Evolutionary conservation across 2,797 vertebrate genomes (phyloP), one percentile per base, ranked within the genome.

Genomic region (Anguilla anguilla): DNA sequence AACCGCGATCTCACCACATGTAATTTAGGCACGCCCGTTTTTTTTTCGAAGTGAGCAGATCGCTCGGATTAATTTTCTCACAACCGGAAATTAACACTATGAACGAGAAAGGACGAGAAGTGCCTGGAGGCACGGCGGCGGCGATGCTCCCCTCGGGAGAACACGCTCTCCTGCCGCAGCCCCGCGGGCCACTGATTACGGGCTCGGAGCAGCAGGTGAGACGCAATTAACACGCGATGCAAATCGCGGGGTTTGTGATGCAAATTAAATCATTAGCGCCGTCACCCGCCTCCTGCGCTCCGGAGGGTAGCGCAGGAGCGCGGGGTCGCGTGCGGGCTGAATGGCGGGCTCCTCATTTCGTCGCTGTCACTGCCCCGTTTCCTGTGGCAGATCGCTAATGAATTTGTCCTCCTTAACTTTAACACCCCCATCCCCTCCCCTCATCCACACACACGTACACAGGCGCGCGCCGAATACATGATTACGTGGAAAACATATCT

Each of bases 191-290:
- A 15, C 61, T 88, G 87, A 90, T 90, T 90, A 89, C 49, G 51
- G 86, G 87, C 79, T 85, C 88, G 46, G 61, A 88, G 57, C 86
- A 86, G 83, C 89, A 89, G 88, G 87, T 90, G 89, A 92, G 90
- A 90, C 86, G 85, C 86, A 88, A 89, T 92, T 90, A 92, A 86
- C 59, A 57, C 72, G 90, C 85, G 90, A 90, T 89, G 89, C 87
- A 91, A 91, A 91, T 90, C 88, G 85, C 59, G 57, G 31, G 84
- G 83, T 91, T 88, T 89, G 84, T 88, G 82, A 91, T 91, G 89
- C 91, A 91, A 91, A 92, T 92, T 74, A 89, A 89, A 89, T 90
- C 85, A 90, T 90, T 90, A 90, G 85, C 57, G 39, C 84, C 90
- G 81, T 84, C 86, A 84, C 49, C 13, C 83, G 86, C 86, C 84